Evolutionary conservation across 2,797 vertebrate genomes (phyloP).

Genomic region (Oreonectes daqikongensis): DNA sequence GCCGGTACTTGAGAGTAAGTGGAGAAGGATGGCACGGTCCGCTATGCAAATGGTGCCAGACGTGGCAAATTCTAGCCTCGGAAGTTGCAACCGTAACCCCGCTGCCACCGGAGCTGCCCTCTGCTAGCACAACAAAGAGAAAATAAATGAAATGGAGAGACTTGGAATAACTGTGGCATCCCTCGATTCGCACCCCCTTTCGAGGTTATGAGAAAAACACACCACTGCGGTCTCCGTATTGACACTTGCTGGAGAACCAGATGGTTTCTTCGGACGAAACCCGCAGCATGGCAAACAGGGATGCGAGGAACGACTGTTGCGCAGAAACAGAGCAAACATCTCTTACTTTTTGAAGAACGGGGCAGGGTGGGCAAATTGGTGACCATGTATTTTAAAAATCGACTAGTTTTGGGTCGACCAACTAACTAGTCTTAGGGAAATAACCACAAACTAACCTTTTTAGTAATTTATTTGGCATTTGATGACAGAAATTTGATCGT

Average conservation of each 20-base stretch:
- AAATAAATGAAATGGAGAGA: slow-evolving; percentile 20
- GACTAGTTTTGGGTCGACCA: not conserved
- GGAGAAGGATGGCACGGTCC: slow-evolving; percentile 51
- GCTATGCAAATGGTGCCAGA: slow-evolving; percentile 31
- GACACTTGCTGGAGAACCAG: slow-evolving; percentile 37
- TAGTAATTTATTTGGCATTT: too few relatives aligned
- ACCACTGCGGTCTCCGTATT: slow-evolving; percentile 37
- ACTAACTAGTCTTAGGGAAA: not conserved
- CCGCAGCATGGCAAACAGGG: slow-evolving; percentile 28
- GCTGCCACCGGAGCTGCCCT: slow-evolving; percentile 28
- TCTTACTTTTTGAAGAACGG: slow-evolving; percentile 17
- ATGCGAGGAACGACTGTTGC: slow-evolving; percentile 12
- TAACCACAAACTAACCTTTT: too few relatives aligned
- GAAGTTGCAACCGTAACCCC: slow-evolving; percentile 33
- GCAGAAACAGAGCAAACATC: slow-evolving; percentile 30
- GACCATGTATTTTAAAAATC: not conserved
- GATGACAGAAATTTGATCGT: not conserved
- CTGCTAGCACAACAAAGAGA: slow-evolving; percentile 14
- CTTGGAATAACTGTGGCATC: slow-evolving; percentile 26
- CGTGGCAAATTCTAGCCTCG: slow-evolving; percentile 36
- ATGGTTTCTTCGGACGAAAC: slow-evolving; percentile 48
- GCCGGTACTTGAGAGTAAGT: slow-evolving; percentile 77
- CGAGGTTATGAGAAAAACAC: slow-evolving; percentile 45
- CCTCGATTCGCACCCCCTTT: slow-evolving; percentile 38
- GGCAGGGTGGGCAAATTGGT: not conserved